A percentile compares a stretch with the other conserved stretches of the same genome.
phyloP scores from a whole-genome alignment of 1,140 invertebrate genomes.

The Heliconius hermathena region DNA sequence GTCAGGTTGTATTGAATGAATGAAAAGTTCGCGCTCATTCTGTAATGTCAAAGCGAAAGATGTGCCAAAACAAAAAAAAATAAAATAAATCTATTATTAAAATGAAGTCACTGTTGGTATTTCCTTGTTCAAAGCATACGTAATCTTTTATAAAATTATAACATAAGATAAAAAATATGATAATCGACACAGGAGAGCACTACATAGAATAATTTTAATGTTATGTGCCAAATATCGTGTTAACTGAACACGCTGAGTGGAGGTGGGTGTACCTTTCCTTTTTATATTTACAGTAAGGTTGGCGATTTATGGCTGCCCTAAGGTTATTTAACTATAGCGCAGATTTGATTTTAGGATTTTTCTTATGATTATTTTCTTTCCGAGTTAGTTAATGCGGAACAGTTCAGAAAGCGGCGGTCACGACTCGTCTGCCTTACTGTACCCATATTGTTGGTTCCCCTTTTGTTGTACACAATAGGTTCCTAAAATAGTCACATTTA shows the following conservation, averaged over 20 bases:
- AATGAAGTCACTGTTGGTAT: conserved; percentile 38
- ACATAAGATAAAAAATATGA: conserved; percentile 11
- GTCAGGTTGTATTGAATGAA: conserved; percentile 12
- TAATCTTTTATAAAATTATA: conserved; percentile 29
- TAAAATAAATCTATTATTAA: conserved; percentile 5
- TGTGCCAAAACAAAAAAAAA: conserved; percentile 16
- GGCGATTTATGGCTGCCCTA: too few relatives aligned
- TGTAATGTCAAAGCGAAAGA: conserved; percentile 6
- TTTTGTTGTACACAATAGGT: conserved; percentile 3
- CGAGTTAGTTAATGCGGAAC: too few relatives aligned
- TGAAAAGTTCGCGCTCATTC: conserved; percentile 3
- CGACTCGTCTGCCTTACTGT: too few relatives aligned
- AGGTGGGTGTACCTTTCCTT: not conserved
- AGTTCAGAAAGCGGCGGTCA: too few relatives aligned
- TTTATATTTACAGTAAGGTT: conserved; percentile 12
- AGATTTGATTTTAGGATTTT: too few relatives aligned
- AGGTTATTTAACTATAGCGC: too few relatives aligned
- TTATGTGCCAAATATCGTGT: conserved; percentile 7
- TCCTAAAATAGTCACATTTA: conserved; percentile 3
- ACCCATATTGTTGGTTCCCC: not conserved
- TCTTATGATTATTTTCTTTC: too few relatives aligned
- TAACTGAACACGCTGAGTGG: conserved; percentile 3
- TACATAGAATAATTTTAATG: conserved; percentile 20
- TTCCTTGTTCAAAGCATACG: conserved; percentile 26
- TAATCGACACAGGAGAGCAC: conserved; percentile 22